Evolutionary conservation across 2,797 vertebrate species (phyloP).

Genomic region (Anolis apletophallus): DNA sequence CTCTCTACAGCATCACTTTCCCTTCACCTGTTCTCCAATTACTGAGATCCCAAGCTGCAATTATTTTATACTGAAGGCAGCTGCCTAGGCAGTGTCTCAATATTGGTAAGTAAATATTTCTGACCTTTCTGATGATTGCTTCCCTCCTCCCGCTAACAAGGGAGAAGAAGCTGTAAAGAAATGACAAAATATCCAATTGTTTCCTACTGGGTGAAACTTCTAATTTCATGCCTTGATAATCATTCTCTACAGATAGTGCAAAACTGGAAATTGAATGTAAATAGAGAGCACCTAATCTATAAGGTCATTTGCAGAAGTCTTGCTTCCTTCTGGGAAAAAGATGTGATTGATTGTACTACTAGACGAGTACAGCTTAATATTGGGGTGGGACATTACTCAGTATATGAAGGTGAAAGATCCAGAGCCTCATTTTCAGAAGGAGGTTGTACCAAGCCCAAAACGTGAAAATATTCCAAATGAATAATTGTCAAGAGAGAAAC

Average conservation of each 20-base stretch:
- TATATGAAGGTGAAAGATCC: background rate
- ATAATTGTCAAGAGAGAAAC: background rate
- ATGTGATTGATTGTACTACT: constrained; percentile 59
- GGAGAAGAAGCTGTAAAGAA: constrained; percentile 56
- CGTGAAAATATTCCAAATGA: constrained; percentile 13
- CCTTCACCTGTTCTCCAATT: constrained; percentile 31
- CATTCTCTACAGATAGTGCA: constrained; percentile 62
- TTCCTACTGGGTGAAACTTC: constrained; percentile 61
- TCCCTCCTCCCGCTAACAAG: constrained; percentile 43
- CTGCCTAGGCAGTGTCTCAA: constrained; percentile 45
- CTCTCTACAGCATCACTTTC: constrained; percentile 20
- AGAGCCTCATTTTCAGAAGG: constrained; percentile 3
- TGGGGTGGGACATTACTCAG: constrained; percentile 16
- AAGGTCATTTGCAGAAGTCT: constrained; percentile 61
- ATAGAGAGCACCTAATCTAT: constrained; percentile 64
- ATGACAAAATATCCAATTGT: constrained; percentile 66
- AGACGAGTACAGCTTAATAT: constrained; percentile 48
- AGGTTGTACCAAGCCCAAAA: background rate
- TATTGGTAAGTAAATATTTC: constrained; percentile 65
- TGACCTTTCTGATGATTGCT: constrained; percentile 71
- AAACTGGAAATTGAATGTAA: constrained; percentile 63
- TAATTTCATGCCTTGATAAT: constrained; percentile 72
- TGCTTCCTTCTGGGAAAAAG: constrained; percentile 52
- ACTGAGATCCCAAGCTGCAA: constrained; percentile 30
- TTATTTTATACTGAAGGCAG: constrained; percentile 44